Percentiles rank a stretch among this genome's conserved stretches.
Conservation (phyloP, 2,113 vertebrate species). For the Oreochromis spilurus region DNA sequence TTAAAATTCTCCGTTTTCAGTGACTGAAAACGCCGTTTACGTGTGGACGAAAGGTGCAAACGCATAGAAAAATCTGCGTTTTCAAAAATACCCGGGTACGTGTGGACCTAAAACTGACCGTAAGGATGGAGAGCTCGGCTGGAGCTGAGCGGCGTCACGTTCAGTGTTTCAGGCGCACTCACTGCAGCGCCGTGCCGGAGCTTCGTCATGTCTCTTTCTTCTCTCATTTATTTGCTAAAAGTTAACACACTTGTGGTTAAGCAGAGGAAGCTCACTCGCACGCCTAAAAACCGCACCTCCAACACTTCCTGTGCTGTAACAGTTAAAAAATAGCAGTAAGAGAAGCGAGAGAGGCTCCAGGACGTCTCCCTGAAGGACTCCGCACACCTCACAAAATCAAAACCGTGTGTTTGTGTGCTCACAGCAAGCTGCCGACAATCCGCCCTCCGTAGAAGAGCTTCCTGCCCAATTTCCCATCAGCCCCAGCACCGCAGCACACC, state of each 20-base stretch:
- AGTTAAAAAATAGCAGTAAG: not conserved
- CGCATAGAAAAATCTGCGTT: too few relatives aligned
- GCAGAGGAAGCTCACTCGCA: not conserved
- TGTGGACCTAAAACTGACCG: too few relatives aligned
- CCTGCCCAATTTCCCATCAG: conserved; percentile 15
- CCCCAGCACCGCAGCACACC: not conserved
- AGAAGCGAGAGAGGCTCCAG: not conserved
- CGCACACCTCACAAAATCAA: not conserved
- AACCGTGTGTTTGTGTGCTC: not conserved
- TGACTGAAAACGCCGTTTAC: too few relatives aligned
- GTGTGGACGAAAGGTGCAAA: too few relatives aligned
- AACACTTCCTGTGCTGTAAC: not conserved
- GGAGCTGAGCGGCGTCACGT: not conserved
- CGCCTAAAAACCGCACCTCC: not conserved
- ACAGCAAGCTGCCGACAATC: not conserved
- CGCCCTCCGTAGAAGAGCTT: not conserved
- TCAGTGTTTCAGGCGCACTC: not conserved
- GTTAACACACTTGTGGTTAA: not conserved
- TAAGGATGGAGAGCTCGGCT: not conserved
- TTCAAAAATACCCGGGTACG: too few relatives aligned
- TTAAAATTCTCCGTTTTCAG: too few relatives aligned
- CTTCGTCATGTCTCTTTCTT: not conserved
- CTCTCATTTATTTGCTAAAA: not conserved
- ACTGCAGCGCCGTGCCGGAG: not conserved
- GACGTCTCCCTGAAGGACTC: not conserved